phyloP scores from a whole-genome alignment of 2,888 invertebrate genomes.

The Drosophila quinaria region DNA sequence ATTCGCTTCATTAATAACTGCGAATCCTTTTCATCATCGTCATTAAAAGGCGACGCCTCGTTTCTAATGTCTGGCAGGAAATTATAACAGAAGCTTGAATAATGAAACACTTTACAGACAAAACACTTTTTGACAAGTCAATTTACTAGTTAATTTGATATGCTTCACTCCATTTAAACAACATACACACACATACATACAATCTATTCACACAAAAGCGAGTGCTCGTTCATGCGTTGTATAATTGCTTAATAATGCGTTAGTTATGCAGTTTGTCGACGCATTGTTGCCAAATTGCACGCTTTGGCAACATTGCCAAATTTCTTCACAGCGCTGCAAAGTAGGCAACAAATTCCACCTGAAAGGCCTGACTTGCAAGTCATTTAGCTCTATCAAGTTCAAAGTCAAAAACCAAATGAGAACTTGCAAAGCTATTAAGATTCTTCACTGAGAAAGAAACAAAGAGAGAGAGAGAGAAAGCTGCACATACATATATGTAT shows the following conservation, averaged over 20 bases:
- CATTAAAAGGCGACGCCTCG: conserved; percentile 44
- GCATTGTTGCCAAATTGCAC: conserved; percentile 15
- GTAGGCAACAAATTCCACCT: conserved; percentile 31
- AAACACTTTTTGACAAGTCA: conserved; percentile 80
- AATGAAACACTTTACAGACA: conserved; percentile 44
- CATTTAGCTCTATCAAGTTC: conserved; percentile 37
- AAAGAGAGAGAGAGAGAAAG: background rate
- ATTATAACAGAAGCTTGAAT: conserved; percentile 42
- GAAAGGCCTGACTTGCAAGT: conserved; percentile 8
- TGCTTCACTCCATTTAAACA: conserved; percentile 40
- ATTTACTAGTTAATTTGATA: conserved; percentile 83
- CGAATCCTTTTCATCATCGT: conserved; percentile 62
- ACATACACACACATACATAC: background rate
- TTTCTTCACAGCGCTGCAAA: conserved; percentile 25
- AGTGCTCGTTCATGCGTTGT: conserved; percentile 16
- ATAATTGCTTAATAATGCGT: conserved; percentile 63
- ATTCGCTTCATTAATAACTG: conserved; percentile 64
- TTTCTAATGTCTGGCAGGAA: conserved; percentile 49
- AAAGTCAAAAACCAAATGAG: conserved; percentile 59
- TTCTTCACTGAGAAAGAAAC: conserved; percentile 1
- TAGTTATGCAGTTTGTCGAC: conserved; percentile 19
- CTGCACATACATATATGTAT: background rate
- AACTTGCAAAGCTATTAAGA: conserved; percentile 46
- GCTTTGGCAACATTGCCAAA: conserved; percentile 29
- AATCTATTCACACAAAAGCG: background rate